phyloP scores from a whole-genome alignment of 2,797 vertebrate genomes.

The Brachyrhaphis roseni region DNA sequence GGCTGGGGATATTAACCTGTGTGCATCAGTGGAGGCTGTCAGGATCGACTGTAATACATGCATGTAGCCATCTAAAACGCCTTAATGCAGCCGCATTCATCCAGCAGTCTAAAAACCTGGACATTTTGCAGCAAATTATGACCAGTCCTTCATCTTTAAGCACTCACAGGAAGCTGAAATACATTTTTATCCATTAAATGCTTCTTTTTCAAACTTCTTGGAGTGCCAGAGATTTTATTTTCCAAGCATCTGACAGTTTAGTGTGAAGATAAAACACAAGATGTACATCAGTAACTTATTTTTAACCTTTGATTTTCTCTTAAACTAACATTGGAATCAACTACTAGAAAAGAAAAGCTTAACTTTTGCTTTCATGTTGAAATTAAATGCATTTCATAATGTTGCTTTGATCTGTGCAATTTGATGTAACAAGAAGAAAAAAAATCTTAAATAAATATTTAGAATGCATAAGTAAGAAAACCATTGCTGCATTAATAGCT shows the following conservation, averaged over 20 bases:
- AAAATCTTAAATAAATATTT: too few relatives aligned
- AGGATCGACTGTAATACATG: neutral
- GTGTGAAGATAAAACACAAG: neutral
- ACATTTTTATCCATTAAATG: neutral
- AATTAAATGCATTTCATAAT: neutral
- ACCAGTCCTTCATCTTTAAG: neutral
- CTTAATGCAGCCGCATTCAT: neutral
- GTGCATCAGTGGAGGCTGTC: slow-evolving; percentile 4
- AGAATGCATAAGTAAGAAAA: too few relatives aligned
- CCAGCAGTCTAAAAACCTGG: neutral
- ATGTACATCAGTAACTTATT: neutral
- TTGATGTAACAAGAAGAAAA: too few relatives aligned
- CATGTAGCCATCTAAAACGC: neutral
- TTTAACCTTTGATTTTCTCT: neutral
- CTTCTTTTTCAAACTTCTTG: neutral
- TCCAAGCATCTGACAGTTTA: neutral
- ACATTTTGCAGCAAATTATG: neutral
- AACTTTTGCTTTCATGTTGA: neutral
- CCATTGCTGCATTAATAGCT: neutral
- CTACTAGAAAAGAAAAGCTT: neutral
- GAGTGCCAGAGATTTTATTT: neutral
- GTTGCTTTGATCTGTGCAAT: neutral
- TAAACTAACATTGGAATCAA: neutral
- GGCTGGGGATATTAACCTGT: slow-evolving; percentile 15
- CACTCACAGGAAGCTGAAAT: neutral